Evolutionary conservation across 2,113 vertebrate species (phyloP), one percentile per base, ranked within the genome.

Genomic region (Odontesthes bonariensis): DNA sequence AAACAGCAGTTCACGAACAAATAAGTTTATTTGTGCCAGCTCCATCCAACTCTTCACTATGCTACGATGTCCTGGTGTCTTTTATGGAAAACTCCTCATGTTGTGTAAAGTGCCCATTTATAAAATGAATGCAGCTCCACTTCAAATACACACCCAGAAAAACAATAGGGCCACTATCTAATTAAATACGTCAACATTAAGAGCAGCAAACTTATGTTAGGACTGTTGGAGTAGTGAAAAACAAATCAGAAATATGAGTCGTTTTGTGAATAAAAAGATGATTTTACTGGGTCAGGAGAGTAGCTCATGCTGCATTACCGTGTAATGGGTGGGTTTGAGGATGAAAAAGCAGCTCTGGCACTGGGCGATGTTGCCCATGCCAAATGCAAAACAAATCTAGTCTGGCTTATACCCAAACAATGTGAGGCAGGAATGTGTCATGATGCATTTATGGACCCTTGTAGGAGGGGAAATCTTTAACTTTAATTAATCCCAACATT

Each of bases 361-460:
- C 27, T 23, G 20, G 5, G 9, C 0, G 1, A 57, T 12, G 38
- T 10, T 67, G 38, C 44, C 1, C 0, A 9, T 51, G 63, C 78
- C 61, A 82, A 78, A 78, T 52, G 54, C 44, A 67, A 77, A 14
- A 74, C 73, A 42, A 67, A 44, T 64, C 80, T 74, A 8, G 51
- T 13, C 59, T 76, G 77, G 60, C 68, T 53, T 68, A 40, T 38
- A 27, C 77, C 78, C 74, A 81, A 88, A 83, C 58, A 83, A 70
- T 60, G 53, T 66, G 65, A 67, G 54, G 54, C 69, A 47, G 0
- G 23, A 56, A 69, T 81, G 69, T 13, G 47, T 85, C 82, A 79
- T 69, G 40, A 84, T 69, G 65, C 69, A 75, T 83, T 89, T 86
- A 67, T 65, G 81, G 78, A 80, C 79, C 53, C 60, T 47, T 75